phyloP scores from a whole-genome alignment of 2,888 invertebrate species.

The Sinhomidia bicolor region DNA sequence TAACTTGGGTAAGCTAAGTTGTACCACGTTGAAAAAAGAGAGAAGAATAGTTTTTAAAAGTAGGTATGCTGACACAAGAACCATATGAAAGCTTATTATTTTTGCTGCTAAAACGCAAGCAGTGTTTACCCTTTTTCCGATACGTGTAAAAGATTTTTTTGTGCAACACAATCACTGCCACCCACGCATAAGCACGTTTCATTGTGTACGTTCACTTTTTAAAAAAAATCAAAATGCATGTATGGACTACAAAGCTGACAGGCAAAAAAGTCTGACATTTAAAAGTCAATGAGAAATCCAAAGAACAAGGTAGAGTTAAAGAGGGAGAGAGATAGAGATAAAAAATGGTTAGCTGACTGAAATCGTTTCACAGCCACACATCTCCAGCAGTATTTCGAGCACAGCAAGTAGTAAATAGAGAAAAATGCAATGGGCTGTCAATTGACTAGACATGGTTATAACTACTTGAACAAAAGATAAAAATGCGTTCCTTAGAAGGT shows the following conservation, averaged over 20 bases:
- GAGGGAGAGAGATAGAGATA: not conserved
- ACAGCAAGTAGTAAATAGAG: conserved; percentile 39
- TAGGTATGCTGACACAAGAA: not conserved
- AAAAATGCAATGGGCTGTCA: conserved; percentile 71
- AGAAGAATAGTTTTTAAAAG: not conserved
- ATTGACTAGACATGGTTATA: conserved; percentile 63
- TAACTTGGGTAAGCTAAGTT: not conserved
- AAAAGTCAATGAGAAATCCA: conserved; percentile 45
- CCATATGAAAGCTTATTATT: not conserved
- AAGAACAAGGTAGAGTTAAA: not conserved
- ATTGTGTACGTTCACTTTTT: conserved; percentile 62
- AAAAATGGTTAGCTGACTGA: conserved; percentile 23
- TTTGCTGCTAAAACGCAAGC: not conserved
- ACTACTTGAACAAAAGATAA: conserved; percentile 65
- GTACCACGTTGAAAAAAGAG: conserved; percentile 2
- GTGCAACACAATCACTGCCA: conserved; percentile 60
- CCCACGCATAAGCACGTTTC: conserved; percentile 73
- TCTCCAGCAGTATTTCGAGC: conserved; percentile 10
- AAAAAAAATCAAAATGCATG: conserved; percentile 50
- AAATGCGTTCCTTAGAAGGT: conserved; percentile 70
- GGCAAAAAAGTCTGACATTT: conserved; percentile 60
- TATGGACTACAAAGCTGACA: conserved; percentile 52
- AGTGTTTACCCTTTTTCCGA: not conserved
- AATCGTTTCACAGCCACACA: conserved; percentile 19
- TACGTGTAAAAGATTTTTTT: conserved; percentile 6